Percentiles rank a stretch among this genome's conserved stretches.
These are phyloP conservation scores for Brachionus rotundiformis DNA, from an alignment of 1,140 invertebrate species.

Conservation along the genomic window DNA sequence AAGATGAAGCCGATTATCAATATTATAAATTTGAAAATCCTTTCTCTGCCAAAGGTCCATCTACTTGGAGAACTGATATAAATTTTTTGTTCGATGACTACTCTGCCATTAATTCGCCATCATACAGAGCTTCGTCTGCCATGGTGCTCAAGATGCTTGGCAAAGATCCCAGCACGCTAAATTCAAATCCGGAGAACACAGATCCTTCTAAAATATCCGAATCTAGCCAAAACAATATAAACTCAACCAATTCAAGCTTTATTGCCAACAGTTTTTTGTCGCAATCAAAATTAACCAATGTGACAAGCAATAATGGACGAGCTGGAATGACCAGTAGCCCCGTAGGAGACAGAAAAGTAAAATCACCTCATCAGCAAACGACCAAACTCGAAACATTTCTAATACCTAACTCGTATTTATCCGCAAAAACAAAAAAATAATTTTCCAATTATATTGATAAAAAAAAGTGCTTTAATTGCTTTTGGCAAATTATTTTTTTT, in stretches of 20 bases:
- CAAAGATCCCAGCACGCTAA: background rate
- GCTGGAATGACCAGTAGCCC: background rate
- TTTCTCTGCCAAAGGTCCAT: background rate
- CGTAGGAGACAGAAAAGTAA: background rate
- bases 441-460: too few relatives aligned
- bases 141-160: background rate
- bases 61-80: background rate
- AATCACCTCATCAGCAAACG: constrained; percentile 18
- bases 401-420: background rate
- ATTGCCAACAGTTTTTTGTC: background rate
- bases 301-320: background rate
- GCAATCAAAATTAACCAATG: background rate
- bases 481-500: too few relatives aligned
- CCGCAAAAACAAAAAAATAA: background rate
- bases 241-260: background rate
- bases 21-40: background rate
- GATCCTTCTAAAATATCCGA: background rate
- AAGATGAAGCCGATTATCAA: constrained; percentile 6
- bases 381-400: constrained; percentile 22
- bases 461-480: too few relatives aligned
- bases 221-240: background rate
- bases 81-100: constrained; percentile 8
- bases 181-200: background rate
- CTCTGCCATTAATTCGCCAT: constrained; percentile 28
- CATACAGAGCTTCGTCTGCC: constrained; percentile 28